Conservation (phyloP, 2,113 vertebrate genomes). For the human (Homo sapiens) region GRCh38 chr1:145936501-145937000, state of each 20-base stretch:
- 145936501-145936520: conserved; percentile 96
- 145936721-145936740: conserved; percentile 14
- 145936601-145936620: background rate
- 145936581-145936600: background rate
- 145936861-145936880: background rate
- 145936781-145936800: background rate
- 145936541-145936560: conserved; percentile 93
- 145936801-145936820: background rate
- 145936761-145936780: background rate
- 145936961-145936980: conserved; percentile 98
- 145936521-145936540: conserved; percentile 98
- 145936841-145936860: background rate
- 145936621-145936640: background rate
- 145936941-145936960: conserved; percentile 98
- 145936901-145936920: conserved; percentile 95
- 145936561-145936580: background rate
- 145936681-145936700: background rate
- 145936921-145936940: conserved; percentile 98
- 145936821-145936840: too few species aligned
- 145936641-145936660: background rate
- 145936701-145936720: background rate
- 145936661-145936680: background rate
- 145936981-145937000: conserved; percentile 88
- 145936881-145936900: background rate
- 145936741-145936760: background rate